These are phyloP conservation scores for Campylomormyrus tamandua DNA, from an alignment of 2,113 vertebrate species.

Conservation along the genomic window DNA sequence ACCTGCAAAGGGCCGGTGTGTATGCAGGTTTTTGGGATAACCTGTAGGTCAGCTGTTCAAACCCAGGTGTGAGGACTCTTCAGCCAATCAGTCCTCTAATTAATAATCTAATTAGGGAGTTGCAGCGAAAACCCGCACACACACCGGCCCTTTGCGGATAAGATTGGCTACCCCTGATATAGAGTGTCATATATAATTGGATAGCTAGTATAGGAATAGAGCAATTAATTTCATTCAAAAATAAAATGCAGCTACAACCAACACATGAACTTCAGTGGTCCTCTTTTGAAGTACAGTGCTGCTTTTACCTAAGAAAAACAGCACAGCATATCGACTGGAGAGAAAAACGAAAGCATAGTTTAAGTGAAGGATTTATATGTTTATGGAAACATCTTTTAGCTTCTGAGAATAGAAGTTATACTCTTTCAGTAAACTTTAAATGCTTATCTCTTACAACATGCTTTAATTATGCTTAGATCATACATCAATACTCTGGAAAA, in stretches of 20 bases:
- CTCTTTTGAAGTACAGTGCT: not conserved
- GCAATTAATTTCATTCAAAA: not conserved
- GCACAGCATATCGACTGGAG: not conserved
- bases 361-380: not conserved
- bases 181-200: not conserved
- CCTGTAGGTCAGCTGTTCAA: too few relatives aligned
- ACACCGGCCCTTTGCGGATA: too few relatives aligned
- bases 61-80: too few relatives aligned
- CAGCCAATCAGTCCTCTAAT: too few relatives aligned
- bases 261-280: not conserved
- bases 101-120: too few relatives aligned
- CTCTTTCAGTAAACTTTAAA: not conserved
- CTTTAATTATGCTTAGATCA: not conserved
- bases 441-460: not conserved
- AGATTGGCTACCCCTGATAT: not conserved
- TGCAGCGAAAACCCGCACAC: too few relatives aligned
- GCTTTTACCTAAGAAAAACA: not conserved
- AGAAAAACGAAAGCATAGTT: not conserved
- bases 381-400: not conserved
- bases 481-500: constrained; percentile 19
- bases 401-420: not conserved
- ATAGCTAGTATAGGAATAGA: not conserved
- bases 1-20: too few relatives aligned
- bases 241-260: not conserved
- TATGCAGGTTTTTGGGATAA: too few relatives aligned